A percentile compares a stretch with the other conserved stretches of the same genome.
Conservation (phyloP, 2,113 vertebrate genomes). For the Fulmarus glacialis region DNA sequence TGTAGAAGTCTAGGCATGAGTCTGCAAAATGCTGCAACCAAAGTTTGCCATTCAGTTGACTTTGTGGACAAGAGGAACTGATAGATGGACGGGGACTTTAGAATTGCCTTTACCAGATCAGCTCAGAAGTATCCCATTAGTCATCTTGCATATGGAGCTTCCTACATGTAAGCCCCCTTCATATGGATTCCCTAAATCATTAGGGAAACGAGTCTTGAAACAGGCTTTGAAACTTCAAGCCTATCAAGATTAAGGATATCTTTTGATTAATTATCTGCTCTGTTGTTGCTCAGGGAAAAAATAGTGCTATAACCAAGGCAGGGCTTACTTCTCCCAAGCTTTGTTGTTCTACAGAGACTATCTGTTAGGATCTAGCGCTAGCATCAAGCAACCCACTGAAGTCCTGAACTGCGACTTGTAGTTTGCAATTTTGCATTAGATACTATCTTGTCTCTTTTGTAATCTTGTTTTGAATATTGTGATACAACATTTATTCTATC, state of each 20-base stretch:
- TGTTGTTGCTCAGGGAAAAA: not conserved
- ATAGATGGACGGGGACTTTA: rapidly evolving
- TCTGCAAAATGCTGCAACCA: not conserved
- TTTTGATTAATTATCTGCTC: not conserved
- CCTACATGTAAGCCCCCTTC: not conserved
- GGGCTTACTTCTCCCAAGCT: not conserved
- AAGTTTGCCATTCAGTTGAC: not conserved
- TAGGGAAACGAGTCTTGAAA: not conserved
- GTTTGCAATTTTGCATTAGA: not conserved
- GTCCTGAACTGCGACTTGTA: not conserved
- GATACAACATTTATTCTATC: not conserved
- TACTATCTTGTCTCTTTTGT: not conserved
- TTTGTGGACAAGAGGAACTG: not conserved
- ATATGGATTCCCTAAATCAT: not conserved
- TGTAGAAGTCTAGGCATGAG: not conserved
- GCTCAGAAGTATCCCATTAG: rapidly evolving
- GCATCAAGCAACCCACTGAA: not conserved
- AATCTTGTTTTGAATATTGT: not conserved
- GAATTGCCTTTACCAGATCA: not conserved
- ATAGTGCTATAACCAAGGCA: not conserved
- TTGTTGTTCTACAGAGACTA: not conserved
- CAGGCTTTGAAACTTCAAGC: not conserved
- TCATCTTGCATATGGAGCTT: not conserved
- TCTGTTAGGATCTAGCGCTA: not conserved
- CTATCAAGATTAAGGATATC: not conserved